Percentiles rank a stretch among this genome's conserved stretches.
phyloP scores from a whole-genome alignment of 2,888 invertebrate genomes.

The Archips xylosteana region DNA sequence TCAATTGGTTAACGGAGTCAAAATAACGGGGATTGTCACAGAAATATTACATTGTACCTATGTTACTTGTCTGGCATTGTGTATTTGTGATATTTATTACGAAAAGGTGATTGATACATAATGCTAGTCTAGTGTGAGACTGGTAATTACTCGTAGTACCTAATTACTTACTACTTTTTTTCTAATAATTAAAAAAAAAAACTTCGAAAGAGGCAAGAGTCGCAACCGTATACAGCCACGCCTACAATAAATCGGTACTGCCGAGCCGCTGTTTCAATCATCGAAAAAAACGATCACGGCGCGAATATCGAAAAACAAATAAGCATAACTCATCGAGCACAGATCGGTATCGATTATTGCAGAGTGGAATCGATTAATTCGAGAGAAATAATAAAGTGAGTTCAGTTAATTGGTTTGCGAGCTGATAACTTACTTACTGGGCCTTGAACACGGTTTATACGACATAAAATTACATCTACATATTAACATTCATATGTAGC shows the following conservation, averaged over 20 bases:
- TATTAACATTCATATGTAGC: background rate
- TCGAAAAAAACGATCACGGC: slow-evolving; percentile 56
- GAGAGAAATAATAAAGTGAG: slow-evolving; percentile 72
- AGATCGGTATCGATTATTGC: slow-evolving; percentile 80
- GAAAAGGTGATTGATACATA: no score
- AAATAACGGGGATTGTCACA: no score
- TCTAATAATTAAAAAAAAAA: background rate
- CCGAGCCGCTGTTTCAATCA: slow-evolving; percentile 49
- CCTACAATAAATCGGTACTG: slow-evolving; percentile 55
- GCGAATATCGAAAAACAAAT: slow-evolving; percentile 74
- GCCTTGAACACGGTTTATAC: slow-evolving; percentile 44
- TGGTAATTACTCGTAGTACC: no score
- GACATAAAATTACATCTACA: background rate
- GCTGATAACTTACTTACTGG: slow-evolving; percentile 69
- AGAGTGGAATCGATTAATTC: slow-evolving; percentile 78
- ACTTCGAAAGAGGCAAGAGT: slow-evolving; percentile 20
- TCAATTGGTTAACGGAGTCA: no score
- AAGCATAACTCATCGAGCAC: slow-evolving; percentile 73
- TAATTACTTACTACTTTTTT: background rate
- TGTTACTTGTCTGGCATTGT: no score
- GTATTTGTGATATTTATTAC: no score
- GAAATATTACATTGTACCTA: no score
- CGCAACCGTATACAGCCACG: slow-evolving; percentile 31
- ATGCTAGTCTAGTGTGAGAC: no score
- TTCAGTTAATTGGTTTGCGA: slow-evolving; percentile 78